These are phyloP conservation scores for Lycophotia porphyrea DNA, from an alignment of 2,888 invertebrate genomes.

Conservation along the genomic window DNA sequence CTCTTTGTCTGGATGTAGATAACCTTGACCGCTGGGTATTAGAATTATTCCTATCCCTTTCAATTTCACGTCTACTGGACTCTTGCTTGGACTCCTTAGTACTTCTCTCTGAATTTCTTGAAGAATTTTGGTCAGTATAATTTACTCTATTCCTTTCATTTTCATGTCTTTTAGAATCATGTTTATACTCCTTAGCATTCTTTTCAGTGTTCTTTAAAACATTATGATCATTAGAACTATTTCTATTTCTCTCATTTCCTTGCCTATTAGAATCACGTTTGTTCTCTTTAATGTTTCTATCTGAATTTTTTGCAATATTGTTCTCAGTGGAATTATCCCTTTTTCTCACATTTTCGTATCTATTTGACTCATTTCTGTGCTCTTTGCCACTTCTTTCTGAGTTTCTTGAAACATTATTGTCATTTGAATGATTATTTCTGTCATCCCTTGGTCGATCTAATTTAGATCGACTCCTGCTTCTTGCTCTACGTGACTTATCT, in stretches of 20 bases:
- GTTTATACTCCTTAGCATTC: conserved; percentile 44
- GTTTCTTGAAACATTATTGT: conserved; percentile 50
- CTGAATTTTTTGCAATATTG: conserved; percentile 38
- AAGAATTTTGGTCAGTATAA: conserved; percentile 35
- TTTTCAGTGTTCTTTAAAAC: conserved; percentile 52
- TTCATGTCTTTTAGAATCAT: conserved; percentile 39
- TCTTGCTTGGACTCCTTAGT: conserved; percentile 39
- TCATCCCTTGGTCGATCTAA: conserved; percentile 55
- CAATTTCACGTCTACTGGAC: conserved; percentile 36
- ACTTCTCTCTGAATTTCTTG: conserved; percentile 53
- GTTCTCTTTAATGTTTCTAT: conserved; percentile 42
- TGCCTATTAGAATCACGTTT: conserved; percentile 40
- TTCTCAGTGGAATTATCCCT: conserved; percentile 37
- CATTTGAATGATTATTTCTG: conserved; percentile 45
- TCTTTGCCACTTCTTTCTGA: conserved; percentile 41
- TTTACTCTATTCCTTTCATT: conserved; percentile 44
- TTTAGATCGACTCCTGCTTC: conserved; percentile 70
- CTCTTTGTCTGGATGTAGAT: conserved; percentile 50
- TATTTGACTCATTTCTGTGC: conserved; percentile 40
- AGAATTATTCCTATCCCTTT: conserved; percentile 46
- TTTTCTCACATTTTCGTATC: conserved; percentile 43
- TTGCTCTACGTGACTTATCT: conserved; percentile 78
- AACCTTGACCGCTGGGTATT: conserved; percentile 41
- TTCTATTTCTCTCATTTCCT: conserved; percentile 50
- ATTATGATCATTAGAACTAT: conserved; percentile 36